These are phyloP conservation scores for Oceanites oceanicus DNA, from an alignment of 2,113 vertebrate species.

Conservation along the genomic window DNA sequence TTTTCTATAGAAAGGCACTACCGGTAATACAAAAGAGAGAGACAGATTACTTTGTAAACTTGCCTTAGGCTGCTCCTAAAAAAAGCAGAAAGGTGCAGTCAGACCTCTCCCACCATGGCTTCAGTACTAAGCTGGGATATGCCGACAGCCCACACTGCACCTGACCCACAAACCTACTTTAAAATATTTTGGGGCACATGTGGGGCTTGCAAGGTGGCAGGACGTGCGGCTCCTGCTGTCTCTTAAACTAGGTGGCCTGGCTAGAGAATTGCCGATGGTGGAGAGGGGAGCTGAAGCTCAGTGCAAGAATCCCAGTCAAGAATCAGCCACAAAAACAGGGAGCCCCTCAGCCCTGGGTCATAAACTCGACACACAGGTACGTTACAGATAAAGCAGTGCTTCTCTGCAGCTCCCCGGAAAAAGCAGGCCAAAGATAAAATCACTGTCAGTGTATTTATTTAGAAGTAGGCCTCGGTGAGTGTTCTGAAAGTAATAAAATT, in stretches of 20 bases:
- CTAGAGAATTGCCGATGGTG: background rate
- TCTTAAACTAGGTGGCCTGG: background rate
- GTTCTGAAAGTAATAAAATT: background rate
- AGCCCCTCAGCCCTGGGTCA: background rate
- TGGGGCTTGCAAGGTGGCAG: background rate
- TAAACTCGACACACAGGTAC: background rate
- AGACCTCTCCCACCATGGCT: constrained; percentile 4
- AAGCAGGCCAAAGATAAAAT: background rate
- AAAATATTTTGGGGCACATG: constrained; percentile 1
- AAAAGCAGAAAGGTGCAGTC: background rate
- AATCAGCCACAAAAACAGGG: background rate
- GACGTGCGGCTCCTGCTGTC: background rate
- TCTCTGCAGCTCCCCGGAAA: background rate
- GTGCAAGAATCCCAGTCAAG: background rate
- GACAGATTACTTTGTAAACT: constrained; percentile 4
- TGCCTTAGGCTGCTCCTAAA: constrained; percentile 48
- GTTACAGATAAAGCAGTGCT: background rate
- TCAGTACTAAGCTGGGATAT: background rate
- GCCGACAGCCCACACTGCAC: background rate
- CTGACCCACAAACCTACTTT: constrained; percentile 63
- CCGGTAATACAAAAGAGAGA: background rate
- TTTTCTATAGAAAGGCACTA: background rate
- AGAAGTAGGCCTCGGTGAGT: background rate
- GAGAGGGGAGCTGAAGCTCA: background rate
- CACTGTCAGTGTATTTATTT: background rate